Base-by-base conservation (phyloP, 1,140 invertebrate genomes). In the Lucilia cuprina region DNA sequence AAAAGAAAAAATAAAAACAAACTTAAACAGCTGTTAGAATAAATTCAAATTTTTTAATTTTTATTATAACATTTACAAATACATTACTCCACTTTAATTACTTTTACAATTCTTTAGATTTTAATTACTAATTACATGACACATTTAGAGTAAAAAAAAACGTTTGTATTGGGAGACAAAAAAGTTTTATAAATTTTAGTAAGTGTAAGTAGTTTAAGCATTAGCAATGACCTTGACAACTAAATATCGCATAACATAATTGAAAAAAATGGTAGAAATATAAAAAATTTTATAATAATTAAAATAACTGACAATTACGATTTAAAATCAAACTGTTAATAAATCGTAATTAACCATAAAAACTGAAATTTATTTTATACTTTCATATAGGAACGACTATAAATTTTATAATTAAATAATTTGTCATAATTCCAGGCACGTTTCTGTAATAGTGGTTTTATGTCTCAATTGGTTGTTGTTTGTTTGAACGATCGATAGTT, bases 321-420 rank as follows among this genome's bases (percentile, higher is more conserved):
- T 70, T 70, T 21, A 7, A 70, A 70, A 70, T 70, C 65, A 70
- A 70, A 55, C 17, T 55, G 50, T 55, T 70, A 70, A 70, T 21
- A 70, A 70, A 55, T 55, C 17, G 50, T 21, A 70, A 21, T 70
- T 19, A 70, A 19, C 17, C 2, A 70, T 70, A 70, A 60, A 60
- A 60, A 60, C 55, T 60, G 55, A 19, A 65, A 21, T 70, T 14
- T 5, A 21, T 70, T 70, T 70, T 25, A 70, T 70, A 21, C n/a
- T 60, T 60, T 60, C 55, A 60, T 60, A 60, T n/a, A n/a, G 5
- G 55, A 7, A n/a, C 14, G 55, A 17, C 55, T 60, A 60, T 60
- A 60, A 60, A 60, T 60, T 55, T 60, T n/a, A 60, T n/a, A 60
- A 60, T n/a, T 60, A 60, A 60, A 60, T 60, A 60, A 60, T 60